A percentile compares a stretch with the other conserved stretches of the same genome.
Conservation (phyloP, 2,113 vertebrate species). For the Eudyptes chrysolophus region DNA sequence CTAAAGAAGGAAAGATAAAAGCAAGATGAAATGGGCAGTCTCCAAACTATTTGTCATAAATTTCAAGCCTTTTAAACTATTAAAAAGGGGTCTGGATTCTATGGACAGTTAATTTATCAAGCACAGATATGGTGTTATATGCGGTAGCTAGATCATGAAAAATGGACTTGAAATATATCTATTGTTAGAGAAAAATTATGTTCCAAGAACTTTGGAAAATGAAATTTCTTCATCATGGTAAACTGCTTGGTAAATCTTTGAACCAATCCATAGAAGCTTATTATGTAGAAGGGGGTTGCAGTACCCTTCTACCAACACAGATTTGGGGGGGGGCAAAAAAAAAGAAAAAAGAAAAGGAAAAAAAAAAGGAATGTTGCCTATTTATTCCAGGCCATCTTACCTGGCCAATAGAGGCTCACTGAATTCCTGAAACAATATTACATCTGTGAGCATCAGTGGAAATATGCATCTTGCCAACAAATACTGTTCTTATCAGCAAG, state of each 20-base stretch:
- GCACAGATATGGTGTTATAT: neutral
- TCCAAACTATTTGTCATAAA: constrained; percentile 36
- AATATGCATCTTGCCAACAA: neutral
- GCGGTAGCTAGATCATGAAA: constrained; percentile 33
- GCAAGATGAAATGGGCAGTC: constrained; percentile 5
- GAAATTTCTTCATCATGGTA: neutral
- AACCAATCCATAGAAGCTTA: neutral
- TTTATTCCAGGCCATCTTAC: neutral
- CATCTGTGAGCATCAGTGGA: neutral
- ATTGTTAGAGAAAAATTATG: neutral
- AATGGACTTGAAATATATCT: constrained; percentile 2
- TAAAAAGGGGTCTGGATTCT: constrained; percentile 11
- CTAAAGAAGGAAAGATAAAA: neutral
- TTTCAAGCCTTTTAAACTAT: constrained; percentile 33
- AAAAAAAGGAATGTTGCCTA: neutral
- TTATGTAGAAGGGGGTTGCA: neutral
- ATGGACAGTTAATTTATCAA: constrained; percentile 46
- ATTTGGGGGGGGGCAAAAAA: neutral
- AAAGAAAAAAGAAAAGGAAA: neutral
- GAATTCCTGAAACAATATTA: neutral
- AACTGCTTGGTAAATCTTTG: neutral
- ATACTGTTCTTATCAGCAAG: neutral
- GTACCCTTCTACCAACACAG: neutral
- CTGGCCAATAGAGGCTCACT: neutral
- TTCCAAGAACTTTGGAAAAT: constrained; percentile 17